Percentiles rank a stretch among this genome's conserved stretches.
These are phyloP conservation scores for Glaucomys volans DNA, from an alignment of 2,113 vertebrate species.

Conservation along the genomic window DNA sequence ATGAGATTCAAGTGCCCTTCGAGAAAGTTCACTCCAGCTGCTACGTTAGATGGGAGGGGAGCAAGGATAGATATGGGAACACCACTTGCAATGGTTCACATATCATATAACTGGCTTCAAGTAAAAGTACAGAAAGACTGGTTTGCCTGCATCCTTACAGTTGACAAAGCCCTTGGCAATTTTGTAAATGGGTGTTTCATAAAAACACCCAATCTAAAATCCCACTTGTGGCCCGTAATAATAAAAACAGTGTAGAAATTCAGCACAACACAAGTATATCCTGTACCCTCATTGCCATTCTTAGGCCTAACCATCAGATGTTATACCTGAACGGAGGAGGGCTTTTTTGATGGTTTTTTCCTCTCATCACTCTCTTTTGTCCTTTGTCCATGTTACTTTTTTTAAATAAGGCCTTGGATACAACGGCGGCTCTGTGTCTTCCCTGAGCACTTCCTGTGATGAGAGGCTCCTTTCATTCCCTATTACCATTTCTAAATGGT, in stretches of 20 bases:
- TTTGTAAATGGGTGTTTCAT: slow-evolving; percentile 28
- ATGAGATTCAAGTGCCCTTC: background rate
- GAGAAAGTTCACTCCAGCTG: background rate
- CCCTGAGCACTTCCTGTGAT: slow-evolving; percentile 44
- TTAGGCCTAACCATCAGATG: background rate
- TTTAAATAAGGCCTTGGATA: slow-evolving; percentile 49
- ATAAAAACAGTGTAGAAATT: background rate
- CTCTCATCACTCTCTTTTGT: slow-evolving; percentile 14
- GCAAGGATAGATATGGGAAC: background rate
- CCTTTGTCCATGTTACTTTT: background rate
- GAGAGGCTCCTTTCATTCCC: slow-evolving; percentile 70
- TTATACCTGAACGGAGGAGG: slow-evolving; percentile 3
- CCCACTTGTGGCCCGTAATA: background rate
- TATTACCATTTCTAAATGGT: slow-evolving; percentile 46
- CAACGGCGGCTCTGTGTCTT: slow-evolving; percentile 64
- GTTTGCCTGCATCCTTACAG: background rate
- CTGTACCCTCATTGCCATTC: slow-evolving; percentile 9
- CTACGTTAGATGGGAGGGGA: background rate
- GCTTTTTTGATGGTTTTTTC: background rate
- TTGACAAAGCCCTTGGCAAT: slow-evolving; percentile 11
- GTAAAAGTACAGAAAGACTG: background rate
- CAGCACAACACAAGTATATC: background rate
- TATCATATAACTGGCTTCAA: background rate
- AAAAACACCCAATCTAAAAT: background rate
- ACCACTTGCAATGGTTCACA: background rate